These are phyloP conservation scores for Allochrocebus solatus DNA, from an alignment of 2,797 vertebrate species.

Conservation along the genomic window DNA sequence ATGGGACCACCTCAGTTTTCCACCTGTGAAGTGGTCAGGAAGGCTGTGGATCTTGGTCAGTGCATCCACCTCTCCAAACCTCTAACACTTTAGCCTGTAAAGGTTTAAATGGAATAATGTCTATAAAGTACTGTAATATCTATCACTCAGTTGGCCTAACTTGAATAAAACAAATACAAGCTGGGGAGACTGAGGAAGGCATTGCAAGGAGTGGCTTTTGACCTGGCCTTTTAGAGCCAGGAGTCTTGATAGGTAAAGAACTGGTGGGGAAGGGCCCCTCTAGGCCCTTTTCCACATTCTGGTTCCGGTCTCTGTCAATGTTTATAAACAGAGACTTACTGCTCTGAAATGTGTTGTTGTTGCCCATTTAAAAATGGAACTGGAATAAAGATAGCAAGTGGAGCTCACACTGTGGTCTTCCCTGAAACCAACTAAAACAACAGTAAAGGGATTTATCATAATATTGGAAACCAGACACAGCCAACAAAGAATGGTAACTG, in stretches of 20 bases:
- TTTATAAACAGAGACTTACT: neutral
- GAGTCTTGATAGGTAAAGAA: neutral
- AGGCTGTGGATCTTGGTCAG: neutral
- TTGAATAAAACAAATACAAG: neutral
- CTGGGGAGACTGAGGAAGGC: neutral
- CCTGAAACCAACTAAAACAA: constrained; percentile 40
- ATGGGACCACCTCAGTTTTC: neutral
- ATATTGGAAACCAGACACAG: constrained; percentile 8
- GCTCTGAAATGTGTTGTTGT: neutral
- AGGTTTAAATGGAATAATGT: neutral
- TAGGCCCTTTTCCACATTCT: neutral
- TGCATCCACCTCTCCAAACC: neutral
- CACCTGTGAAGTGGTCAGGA: neutral
- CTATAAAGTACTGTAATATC: neutral
- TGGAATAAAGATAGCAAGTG: constrained; percentile 30
- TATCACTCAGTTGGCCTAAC: neutral
- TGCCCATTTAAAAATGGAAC: constrained; percentile 26
- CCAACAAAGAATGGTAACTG: neutral
- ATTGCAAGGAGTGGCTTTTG: neutral
- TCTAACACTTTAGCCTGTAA: neutral
- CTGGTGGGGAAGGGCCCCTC: neutral
- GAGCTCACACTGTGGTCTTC: neutral
- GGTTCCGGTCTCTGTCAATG: neutral
- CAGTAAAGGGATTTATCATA: constrained; percentile 37
- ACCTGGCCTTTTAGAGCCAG: neutral